Percentiles rank a stretch among this genome's conserved stretches.
phyloP scores from a whole-genome alignment of 2,888 invertebrate species.

The Luperina testacea region DNA sequence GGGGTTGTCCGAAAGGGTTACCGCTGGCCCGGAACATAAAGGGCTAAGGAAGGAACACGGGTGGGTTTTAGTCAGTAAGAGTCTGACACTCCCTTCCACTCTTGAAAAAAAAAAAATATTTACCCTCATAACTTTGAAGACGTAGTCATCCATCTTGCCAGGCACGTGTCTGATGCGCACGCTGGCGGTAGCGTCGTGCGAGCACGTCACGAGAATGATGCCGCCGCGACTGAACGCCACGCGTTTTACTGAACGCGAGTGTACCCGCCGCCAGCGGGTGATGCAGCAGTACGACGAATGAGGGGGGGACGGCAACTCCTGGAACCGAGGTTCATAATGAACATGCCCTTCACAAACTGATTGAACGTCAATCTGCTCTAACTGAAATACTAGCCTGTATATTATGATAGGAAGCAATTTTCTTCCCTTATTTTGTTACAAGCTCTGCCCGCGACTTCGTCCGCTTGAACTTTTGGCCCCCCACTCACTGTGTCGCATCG shows the following conservation, averaged over 20 bases:
- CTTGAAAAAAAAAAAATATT: too few relatives aligned
- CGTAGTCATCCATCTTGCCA: constrained; percentile 87
- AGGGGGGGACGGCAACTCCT: constrained; percentile 88
- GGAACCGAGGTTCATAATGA: constrained; percentile 9
- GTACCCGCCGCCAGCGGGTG: constrained; percentile 82
- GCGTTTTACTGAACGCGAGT: constrained; percentile 86
- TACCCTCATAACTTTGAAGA: constrained; percentile 89
- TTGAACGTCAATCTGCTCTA: not conserved
- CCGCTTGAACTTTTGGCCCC: too few relatives aligned
- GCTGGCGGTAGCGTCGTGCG: constrained; percentile 88
- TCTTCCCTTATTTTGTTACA: not conserved
- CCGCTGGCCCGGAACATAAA: too few relatives aligned
- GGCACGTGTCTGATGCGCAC: constrained; percentile 87
- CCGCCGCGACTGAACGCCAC: constrained; percentile 85
- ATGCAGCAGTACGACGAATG: constrained; percentile 87
- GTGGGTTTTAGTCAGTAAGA: too few relatives aligned
- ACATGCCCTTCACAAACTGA: not conserved
- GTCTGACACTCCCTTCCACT: too few relatives aligned
- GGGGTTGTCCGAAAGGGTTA: too few relatives aligned
- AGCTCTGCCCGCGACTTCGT: too few relatives aligned
- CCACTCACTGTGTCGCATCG: too few relatives aligned
- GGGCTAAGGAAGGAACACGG: too few relatives aligned
- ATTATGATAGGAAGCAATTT: not conserved
- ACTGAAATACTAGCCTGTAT: not conserved
- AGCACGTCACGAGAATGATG: constrained; percentile 88